Conservation (phyloP, 2,888 invertebrate species). For the Steinernema hermaphroditum region DNA sequence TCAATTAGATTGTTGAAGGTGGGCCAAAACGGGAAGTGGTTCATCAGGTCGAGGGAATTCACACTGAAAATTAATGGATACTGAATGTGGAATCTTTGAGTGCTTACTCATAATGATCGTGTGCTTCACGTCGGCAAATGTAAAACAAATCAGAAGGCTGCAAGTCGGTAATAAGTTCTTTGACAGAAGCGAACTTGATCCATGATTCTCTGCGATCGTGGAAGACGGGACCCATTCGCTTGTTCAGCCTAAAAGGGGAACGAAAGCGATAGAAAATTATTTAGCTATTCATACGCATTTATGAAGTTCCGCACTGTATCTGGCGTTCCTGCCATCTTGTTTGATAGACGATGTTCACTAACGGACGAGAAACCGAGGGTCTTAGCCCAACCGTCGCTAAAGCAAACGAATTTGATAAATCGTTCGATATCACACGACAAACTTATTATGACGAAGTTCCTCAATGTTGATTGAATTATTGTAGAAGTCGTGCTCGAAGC, state of each 20-base stretch:
- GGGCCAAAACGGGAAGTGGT: constrained; percentile 65
- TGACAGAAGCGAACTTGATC: constrained; percentile 52
- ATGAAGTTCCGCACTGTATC: constrained; percentile 64
- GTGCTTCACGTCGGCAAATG: constrained; percentile 62
- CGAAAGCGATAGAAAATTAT: too few relatives aligned
- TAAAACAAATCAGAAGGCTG: constrained; percentile 61
- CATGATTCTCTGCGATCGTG: constrained; percentile 63
- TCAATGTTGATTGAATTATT: constrained; percentile 65
- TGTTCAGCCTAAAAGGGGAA: constrained; percentile 43
- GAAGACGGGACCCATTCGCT: constrained; percentile 61
- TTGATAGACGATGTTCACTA: constrained; percentile 61
- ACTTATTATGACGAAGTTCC: constrained; percentile 64
- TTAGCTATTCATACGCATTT: constrained; percentile 49
- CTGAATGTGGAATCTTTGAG: background rate
- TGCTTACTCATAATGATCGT: constrained; percentile 59
- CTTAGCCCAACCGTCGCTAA: constrained; percentile 62
- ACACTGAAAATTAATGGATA: constrained; percentile 13
- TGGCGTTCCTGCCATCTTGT: constrained; percentile 64
- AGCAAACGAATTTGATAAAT: too few relatives aligned
- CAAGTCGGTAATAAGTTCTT: constrained; percentile 51
- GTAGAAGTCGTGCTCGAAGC: constrained; percentile 59
- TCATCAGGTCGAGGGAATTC: constrained; percentile 61
- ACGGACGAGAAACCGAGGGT: constrained; percentile 58
- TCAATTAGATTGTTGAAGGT: constrained; percentile 60
- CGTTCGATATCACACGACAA: too few relatives aligned